Evolutionary conservation across 2,888 invertebrate species (phyloP), one percentile per base, ranked within the genome.

Genomic region (Noctua janthe): DNA sequence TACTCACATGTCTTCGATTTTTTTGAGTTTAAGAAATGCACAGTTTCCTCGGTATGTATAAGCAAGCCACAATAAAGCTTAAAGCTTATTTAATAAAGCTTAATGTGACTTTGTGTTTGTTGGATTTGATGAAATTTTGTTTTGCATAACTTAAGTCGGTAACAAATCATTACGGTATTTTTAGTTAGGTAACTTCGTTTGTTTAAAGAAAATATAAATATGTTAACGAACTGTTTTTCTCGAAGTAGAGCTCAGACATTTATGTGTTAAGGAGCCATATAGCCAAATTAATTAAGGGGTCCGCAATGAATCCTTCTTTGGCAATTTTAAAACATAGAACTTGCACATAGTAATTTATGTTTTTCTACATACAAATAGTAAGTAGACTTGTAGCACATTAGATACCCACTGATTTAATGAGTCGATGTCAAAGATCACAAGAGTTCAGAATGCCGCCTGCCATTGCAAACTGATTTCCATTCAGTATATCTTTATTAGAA

Each of bases 351-450:
- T 81, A 54, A 43, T 59, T 62, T 69, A 59, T 56, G 23, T 7
- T 39, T 23, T 4, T 11, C 17, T 47, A 29, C 10, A 5, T 23
- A 10, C 64, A 59, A 56, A 6, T 82, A 54, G 74, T 43, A 43
- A 13, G 13, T 47, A 54, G 7, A 29, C 20, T 81, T 17, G 23
- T 35, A 35, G 62, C 23, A 49, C 10, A 43, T 82, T 10, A 47
- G 20, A 43, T 66, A 77, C 43, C 51, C 23, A 54, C n/a, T 49
- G 71, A 69, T 78, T 78, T 77, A 84, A 69, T 54, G 51, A 78
- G 59, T 69, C 20, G 54, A 59, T 80, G 73, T 64, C 73, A 79
- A 82, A 74, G 80, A 70, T 73, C 85, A 29, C 78, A 64, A 70
- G 64, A 73, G 82, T 84, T 83, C 82, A 64, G n/a, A 6, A 29